These are phyloP conservation scores for Brachionus sp. DNA, from an alignment of 1,140 invertebrate species.

Conservation along the genomic window DNA sequence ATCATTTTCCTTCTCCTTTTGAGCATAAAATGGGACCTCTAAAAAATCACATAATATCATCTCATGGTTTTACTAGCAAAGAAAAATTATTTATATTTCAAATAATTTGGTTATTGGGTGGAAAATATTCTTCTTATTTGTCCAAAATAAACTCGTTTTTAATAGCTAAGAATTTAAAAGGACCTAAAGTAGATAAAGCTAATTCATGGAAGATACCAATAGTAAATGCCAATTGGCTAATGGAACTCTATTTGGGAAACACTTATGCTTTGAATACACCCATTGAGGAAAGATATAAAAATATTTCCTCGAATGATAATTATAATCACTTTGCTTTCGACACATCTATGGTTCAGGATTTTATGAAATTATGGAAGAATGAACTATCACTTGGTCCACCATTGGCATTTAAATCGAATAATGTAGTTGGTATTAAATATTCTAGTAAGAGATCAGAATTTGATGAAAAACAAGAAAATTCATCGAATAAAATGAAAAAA, in stretches of 20 bases:
- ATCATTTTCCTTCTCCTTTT: constrained; percentile 35
- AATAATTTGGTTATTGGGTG: constrained; percentile 18
- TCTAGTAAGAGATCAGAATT: not conserved
- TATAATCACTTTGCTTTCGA: constrained; percentile 37
- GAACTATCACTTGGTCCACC: not conserved
- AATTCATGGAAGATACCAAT: not conserved
- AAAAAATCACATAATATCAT: not conserved
- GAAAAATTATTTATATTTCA: constrained; percentile 18
- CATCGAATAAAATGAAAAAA: not conserved
- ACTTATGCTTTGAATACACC: constrained; percentile 14
- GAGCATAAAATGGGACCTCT: constrained; percentile 1
- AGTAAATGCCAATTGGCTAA: constrained; percentile 40
- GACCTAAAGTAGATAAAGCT: not conserved
- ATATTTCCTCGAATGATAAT: not conserved
- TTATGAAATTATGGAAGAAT: constrained; percentile 27
- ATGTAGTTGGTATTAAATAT: not conserved
- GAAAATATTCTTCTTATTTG: constrained; percentile 30
- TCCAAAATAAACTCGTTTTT: constrained; percentile 19
- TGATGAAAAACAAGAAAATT: not conserved
- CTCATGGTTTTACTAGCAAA: constrained; percentile 13
- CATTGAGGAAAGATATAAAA: constrained; percentile 30
- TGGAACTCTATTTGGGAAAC: constrained; percentile 40
- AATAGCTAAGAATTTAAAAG: not conserved
- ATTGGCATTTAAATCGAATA: not conserved
- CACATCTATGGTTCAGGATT: not conserved